Evolutionary conservation across 2,888 invertebrate species (phyloP).

Genomic region (Gibbula magus): DNA sequence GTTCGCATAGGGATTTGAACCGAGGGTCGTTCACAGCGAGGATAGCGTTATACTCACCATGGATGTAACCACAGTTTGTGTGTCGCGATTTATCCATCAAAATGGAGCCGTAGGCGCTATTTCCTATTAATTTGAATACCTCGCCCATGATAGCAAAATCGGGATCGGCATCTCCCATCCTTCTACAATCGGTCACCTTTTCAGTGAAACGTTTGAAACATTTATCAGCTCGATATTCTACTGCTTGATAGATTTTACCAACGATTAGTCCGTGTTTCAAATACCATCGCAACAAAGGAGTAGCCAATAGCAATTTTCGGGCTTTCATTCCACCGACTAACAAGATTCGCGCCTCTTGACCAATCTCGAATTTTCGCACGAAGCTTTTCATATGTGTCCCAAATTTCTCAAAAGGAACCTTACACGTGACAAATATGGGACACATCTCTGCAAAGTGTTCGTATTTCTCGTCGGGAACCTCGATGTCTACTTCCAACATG

Average conservation of each 20-base stretch:
- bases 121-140: slow-evolving; percentile 14
- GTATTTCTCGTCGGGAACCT: background rate
- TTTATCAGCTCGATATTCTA: background rate
- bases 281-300: background rate
- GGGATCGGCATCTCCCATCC: slow-evolving; percentile 8
- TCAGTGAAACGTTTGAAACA: slow-evolving; percentile 18
- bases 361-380: background rate
- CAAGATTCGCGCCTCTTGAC: background rate
- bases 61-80: slow-evolving; percentile 4
- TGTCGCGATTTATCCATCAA: slow-evolving; percentile 4
- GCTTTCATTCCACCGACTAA: background rate
- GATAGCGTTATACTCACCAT: background rate
- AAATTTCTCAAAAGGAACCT: background rate
- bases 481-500: slow-evolving; percentile 16
- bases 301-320: background rate
- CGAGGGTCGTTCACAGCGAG: background rate
- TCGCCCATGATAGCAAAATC: slow-evolving; percentile 17
- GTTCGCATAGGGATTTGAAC: background rate
- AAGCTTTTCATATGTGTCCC: background rate
- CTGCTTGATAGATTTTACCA: background rate
- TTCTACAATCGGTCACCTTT: slow-evolving; percentile 1
- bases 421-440: slow-evolving; percentile 9
- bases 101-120: background rate
- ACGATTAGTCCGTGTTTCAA: background rate
- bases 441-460: slow-evolving; percentile 18